These are phyloP conservation scores for Ptychodera flava DNA, from an alignment of 35 echinoderm and acorn worm genomes.

Conservation along the genomic window DNA sequence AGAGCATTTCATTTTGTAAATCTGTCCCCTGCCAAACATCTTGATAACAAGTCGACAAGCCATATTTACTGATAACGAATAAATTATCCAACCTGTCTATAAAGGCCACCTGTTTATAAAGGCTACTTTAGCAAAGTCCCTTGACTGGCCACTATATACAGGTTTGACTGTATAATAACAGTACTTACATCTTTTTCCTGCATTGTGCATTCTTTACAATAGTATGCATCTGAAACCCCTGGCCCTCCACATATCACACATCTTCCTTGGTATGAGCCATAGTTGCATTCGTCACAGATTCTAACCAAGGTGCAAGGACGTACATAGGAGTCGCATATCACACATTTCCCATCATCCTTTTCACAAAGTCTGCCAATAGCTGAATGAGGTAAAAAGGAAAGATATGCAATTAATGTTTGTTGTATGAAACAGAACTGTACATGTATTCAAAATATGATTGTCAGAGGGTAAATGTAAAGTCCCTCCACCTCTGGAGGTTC, in stretches of 20 bases:
- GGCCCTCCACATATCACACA: slow-evolving; percentile 99
- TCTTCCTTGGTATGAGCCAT: slow-evolving; percentile 91
- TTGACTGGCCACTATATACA: too few species aligned
- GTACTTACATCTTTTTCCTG: slow-evolving; percentile 99
- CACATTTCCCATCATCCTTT: slow-evolving; percentile 97
- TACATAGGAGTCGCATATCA: slow-evolving; percentile 98
- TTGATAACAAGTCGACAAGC: too few species aligned
- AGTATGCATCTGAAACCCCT: slow-evolving; percentile 96
- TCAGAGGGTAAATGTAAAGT: slow-evolving; percentile 8
- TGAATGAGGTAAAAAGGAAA: slow-evolving; percentile 17
- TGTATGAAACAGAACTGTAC: not conserved
- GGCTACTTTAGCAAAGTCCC: too few species aligned
- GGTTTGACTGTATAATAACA: too few species aligned
- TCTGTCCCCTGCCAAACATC: too few species aligned
- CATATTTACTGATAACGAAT: too few species aligned
- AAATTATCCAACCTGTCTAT: too few species aligned
- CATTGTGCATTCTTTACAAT: slow-evolving; percentile 98
- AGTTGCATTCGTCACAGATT: slow-evolving; percentile 99
- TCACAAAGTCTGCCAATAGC: slow-evolving; percentile 96
- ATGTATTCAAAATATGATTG: not conserved
- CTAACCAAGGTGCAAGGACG: slow-evolving; percentile 86
- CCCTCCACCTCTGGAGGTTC: slow-evolving; percentile 19
- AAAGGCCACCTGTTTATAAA: too few species aligned
- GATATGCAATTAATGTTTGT: not conserved
- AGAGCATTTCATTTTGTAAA: too few species aligned